Conservation (phyloP, 2,797 vertebrate species). For the Phyllotis vaccarum region DNA sequence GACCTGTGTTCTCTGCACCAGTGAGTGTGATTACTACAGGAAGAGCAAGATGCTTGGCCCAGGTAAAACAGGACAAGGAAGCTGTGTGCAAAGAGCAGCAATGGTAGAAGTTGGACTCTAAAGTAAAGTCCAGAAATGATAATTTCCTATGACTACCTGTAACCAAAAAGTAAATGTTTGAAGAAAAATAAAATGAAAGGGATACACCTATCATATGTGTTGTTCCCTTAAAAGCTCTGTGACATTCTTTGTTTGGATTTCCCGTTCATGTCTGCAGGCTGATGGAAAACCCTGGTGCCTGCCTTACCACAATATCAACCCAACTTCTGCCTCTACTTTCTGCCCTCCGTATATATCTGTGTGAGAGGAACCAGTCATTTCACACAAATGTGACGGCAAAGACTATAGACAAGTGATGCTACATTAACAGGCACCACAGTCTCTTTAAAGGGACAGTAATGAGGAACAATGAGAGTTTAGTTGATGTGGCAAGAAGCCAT, state of each 20-base stretch:
- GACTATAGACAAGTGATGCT: background rate
- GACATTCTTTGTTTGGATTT: background rate
- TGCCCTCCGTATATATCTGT: background rate
- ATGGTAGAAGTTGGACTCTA: background rate
- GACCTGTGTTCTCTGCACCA: background rate
- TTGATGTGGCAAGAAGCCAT: background rate
- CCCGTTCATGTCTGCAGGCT: background rate
- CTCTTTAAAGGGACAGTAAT: conserved; percentile 21
- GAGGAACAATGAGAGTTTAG: background rate
- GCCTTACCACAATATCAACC: background rate
- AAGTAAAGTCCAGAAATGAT: conserved; percentile 38
- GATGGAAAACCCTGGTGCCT: background rate
- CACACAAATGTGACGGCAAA: background rate
- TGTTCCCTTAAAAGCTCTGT: conserved; percentile 7
- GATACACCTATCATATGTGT: conserved; percentile 2
- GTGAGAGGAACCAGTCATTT: background rate
- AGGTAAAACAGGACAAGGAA: background rate
- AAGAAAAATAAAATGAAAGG: conserved; percentile 27
- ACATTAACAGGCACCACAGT: background rate
- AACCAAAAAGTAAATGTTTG: conserved; percentile 39
- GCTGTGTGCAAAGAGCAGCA: background rate
- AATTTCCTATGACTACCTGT: conserved; percentile 16
- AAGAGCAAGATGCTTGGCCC: conserved; percentile 14
- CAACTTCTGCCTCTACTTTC: background rate
- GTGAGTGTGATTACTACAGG: background rate